Conservation (phyloP, 2,888 invertebrate genomes). For the Dryomyza anilis region DNA sequence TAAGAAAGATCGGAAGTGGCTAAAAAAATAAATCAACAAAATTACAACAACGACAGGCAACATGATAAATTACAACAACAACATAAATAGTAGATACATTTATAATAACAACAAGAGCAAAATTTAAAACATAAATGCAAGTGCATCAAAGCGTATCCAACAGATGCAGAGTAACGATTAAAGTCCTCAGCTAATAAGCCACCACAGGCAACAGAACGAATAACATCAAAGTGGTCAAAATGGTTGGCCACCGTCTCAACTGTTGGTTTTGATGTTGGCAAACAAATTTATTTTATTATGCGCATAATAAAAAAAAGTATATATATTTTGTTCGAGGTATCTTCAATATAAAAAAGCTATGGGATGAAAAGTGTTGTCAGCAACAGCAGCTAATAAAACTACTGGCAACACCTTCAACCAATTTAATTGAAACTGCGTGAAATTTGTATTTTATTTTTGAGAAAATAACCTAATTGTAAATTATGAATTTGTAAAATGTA, state of each 20-base stretch:
- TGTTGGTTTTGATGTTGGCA: too few relatives aligned
- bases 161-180: neutral
- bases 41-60: neutral
- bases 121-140: slow-evolving; percentile 4
- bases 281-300: too few relatives aligned
- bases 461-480: neutral
- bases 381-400: too few relatives aligned
- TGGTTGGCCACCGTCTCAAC: too few relatives aligned
- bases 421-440: neutral
- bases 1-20: neutral
- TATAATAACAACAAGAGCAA: neutral
- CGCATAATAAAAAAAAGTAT: too few relatives aligned
- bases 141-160: slow-evolving; percentile 16
- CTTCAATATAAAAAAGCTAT: too few relatives aligned
- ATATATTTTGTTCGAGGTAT: too few relatives aligned
- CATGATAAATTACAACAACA: neutral
- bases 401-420: too few relatives aligned
- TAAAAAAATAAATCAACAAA: neutral
- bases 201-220: neutral
- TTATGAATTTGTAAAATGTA: neutral
- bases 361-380: too few relatives aligned
- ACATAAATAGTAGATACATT: neutral
- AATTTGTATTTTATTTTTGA: neutral
- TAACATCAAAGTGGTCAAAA: too few relatives aligned
- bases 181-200: neutral